Evolutionary conservation across 2,797 vertebrate genomes (phyloP).

Genomic region (Yasuhikotakia modesta): DNA sequence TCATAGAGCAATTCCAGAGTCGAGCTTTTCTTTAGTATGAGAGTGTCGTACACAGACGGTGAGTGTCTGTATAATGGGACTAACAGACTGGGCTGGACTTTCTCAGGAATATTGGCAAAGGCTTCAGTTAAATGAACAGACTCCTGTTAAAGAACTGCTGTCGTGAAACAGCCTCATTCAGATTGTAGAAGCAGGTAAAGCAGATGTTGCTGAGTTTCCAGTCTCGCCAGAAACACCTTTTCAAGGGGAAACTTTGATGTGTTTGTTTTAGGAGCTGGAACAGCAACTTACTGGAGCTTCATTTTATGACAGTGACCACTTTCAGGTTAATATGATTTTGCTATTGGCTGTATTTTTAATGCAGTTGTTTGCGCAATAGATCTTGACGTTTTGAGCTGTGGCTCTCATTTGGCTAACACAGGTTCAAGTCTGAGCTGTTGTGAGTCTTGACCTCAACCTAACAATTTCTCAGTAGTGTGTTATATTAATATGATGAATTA

Average conservation of each 20-base stretch:
- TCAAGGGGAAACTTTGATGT: not conserved
- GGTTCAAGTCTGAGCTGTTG: not conserved
- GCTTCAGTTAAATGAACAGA: slow-evolving; percentile 9
- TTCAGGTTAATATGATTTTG: not conserved
- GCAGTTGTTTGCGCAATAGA: not conserved
- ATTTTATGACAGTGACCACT: slow-evolving; percentile 8
- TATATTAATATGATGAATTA: not conserved
- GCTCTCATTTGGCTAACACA: not conserved
- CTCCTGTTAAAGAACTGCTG: slow-evolving; percentile 34
- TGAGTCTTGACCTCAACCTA: not conserved
- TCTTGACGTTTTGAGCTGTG: not conserved
- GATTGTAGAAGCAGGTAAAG: slow-evolving; percentile 24
- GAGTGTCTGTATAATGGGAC: slow-evolving; percentile 4
- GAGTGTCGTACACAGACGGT: not conserved
- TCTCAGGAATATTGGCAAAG: not conserved
- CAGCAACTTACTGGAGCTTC: not conserved
- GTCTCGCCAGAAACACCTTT: slow-evolving; percentile 13
- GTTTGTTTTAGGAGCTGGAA: slow-evolving; percentile 6
- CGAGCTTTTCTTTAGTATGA: slow-evolving; percentile 29
- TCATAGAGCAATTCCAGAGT: slow-evolving; percentile 31
- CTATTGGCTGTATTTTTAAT: not conserved
- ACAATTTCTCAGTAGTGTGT: not conserved
- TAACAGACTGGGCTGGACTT: not conserved
- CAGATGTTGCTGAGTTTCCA: slow-evolving; percentile 26
- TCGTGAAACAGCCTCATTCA: slow-evolving; percentile 29